Base-by-base conservation (phyloP, 2,113 vertebrate genomes). In the Sander lucioperca region DNA sequence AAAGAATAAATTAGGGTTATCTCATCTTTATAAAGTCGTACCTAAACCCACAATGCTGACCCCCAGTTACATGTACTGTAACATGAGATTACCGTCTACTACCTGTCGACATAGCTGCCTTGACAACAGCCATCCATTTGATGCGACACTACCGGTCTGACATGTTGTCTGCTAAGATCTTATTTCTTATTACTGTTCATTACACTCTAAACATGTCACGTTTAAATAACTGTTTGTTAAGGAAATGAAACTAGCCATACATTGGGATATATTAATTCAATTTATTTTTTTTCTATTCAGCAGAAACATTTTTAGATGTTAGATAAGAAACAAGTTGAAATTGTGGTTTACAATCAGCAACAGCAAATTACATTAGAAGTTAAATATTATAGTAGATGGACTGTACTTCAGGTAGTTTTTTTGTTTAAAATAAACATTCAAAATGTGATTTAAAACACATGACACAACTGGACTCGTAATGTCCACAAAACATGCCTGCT, bases 121-220 rank as follows among this genome's bases (percentile, higher is more conserved):
- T 75, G 81, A 82, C 77, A 80, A 88, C 87, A 73, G 67, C 50
- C 6, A 59, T 15, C 16, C 9, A 53, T 73, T 65, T 51, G 36
- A 45, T 51, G 25, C 9, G 18, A 64, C 30, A 80, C 33, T 6
- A 39, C 64, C 54, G 57, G 12, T 78, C 75, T 19, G 47, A 77
- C 50, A 56, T 36, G 12, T 47, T 75, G 33, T 45, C 30, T 16
- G 12, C 51, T 48, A 21, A 58, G 73, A 66, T 68, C 51, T 56
- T 63, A 12, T 77, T 72, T 54, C 53, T 51, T 4, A 45, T 13
- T 43, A n/a, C 48, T 50, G 50, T 25, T 51, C 2, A 23, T 12
- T 3, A 36, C 16, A 45, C 30, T 21, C 9, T 54, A n/a, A 27
- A 43, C 4, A 62, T 45, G 43, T 13, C 18, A 47, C 1, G 36